Conservation (phyloP, 2,888 invertebrate genomes). For the Eulithis prunata region DNA sequence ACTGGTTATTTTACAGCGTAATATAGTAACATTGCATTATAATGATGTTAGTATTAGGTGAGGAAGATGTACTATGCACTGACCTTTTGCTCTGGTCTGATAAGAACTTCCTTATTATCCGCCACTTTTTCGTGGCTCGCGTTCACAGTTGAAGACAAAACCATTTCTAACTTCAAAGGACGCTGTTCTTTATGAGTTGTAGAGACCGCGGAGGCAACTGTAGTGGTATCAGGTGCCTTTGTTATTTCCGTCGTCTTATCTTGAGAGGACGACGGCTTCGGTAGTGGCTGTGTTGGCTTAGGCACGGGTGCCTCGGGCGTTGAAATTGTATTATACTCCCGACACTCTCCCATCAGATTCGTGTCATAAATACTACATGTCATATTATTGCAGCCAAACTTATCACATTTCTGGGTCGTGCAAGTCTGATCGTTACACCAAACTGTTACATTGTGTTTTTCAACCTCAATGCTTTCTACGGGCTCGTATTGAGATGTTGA, state of each 20-base stretch:
- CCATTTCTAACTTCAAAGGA: slow-evolving; percentile 67
- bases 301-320: slow-evolving; percentile 52
- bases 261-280: slow-evolving; percentile 29
- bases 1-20: neutral
- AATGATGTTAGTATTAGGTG: neutral
- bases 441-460: slow-evolving; percentile 68
- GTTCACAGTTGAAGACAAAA: slow-evolving; percentile 66
- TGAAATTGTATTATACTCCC: slow-evolving; percentile 61
- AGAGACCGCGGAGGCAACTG: slow-evolving; percentile 21
- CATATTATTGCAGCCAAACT: slow-evolving; percentile 64
- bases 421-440: slow-evolving; percentile 81
- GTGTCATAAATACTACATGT: slow-evolving; percentile 80
- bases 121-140: slow-evolving; percentile 37
- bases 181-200: slow-evolving; percentile 51
- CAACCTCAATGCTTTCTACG: slow-evolving; percentile 59
- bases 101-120: slow-evolving; percentile 31
- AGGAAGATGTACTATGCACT: slow-evolving; percentile 21
- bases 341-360: slow-evolving; percentile 73
- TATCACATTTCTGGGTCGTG: slow-evolving; percentile 74
- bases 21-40: neutral
- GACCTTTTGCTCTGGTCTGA: slow-evolving; percentile 49
- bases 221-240: slow-evolving; percentile 25
- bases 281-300: slow-evolving; percentile 42
- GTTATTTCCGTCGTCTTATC: slow-evolving; percentile 35
- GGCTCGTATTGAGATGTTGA: slow-evolving; percentile 49